Percentiles rank a stretch among this genome's conserved stretches.
phyloP scores from a whole-genome alignment of 2,888 invertebrate genomes.

The Orthosia cruda region DNA sequence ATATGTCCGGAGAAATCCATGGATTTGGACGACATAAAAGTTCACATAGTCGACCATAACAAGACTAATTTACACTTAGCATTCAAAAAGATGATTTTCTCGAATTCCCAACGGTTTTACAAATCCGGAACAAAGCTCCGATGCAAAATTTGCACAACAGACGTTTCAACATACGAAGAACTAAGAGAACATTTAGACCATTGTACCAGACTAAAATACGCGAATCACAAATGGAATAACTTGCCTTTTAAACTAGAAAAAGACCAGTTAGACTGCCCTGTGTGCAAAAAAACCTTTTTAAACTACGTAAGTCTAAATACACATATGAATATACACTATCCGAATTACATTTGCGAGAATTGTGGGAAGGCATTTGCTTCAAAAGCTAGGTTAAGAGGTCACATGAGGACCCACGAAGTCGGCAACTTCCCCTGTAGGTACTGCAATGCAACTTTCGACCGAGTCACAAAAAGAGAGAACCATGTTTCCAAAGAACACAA shows the following conservation, averaged over 20 bases:
- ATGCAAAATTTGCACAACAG: slow-evolving; percentile 85
- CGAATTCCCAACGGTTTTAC: slow-evolving; percentile 82
- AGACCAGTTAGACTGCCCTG: slow-evolving; percentile 87
- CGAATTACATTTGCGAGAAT: slow-evolving; percentile 89
- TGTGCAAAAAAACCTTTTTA: slow-evolving; percentile 85
- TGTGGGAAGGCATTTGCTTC: slow-evolving; percentile 91
- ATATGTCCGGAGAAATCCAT: slow-evolving; percentile 82
- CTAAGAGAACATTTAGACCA: slow-evolving; percentile 80
- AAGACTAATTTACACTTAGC: slow-evolving; percentile 80
- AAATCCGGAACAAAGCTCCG: slow-evolving; percentile 74
- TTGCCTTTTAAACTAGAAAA: slow-evolving; percentile 88
- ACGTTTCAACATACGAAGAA: slow-evolving; percentile 79
- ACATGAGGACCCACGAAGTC: slow-evolving; percentile 90
- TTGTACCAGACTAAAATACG: slow-evolving; percentile 78
- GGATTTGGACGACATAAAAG: slow-evolving; percentile 80
- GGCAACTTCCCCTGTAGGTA: slow-evolving; percentile 87
- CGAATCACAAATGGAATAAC: slow-evolving; percentile 78
- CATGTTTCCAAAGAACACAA: slow-evolving; percentile 89
- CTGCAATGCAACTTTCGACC: slow-evolving; percentile 85
- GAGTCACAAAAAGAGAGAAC: slow-evolving; percentile 87
- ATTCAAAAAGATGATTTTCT: slow-evolving; percentile 85
- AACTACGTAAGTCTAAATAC: slow-evolving; percentile 88
- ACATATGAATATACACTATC: slow-evolving; percentile 91
- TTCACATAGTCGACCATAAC: slow-evolving; percentile 80
- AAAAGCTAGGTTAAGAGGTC: slow-evolving; percentile 87